phyloP scores from a whole-genome alignment of 2,113 vertebrate species.

The Hydrolagus affinis region DNA sequence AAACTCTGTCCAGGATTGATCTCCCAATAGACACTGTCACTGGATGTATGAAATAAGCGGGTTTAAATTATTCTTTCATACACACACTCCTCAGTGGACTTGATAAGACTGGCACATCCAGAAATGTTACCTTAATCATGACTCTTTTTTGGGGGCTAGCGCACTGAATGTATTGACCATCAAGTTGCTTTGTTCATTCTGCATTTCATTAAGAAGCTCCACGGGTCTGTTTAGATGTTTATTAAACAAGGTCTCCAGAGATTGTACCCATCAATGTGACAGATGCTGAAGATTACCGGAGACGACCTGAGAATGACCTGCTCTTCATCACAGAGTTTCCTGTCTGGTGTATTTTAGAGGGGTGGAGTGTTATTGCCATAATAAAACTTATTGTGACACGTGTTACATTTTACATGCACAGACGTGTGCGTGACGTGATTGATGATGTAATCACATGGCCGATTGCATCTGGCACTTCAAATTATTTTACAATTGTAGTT shows the following conservation, averaged over 20 bases:
- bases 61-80: background rate
- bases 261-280: slow-evolving; percentile 17
- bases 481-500: background rate
- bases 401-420: background rate
- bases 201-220: slow-evolving; percentile 16
- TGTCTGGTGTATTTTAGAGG: background rate
- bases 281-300: slow-evolving; percentile 22
- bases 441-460: background rate
- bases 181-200: background rate
- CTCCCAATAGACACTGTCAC: background rate
- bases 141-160: background rate
- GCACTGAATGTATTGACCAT: no score
- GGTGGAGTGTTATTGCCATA: background rate
- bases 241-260: slow-evolving; percentile 22
- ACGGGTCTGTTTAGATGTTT: slow-evolving; percentile 26
- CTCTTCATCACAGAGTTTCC: slow-evolving; percentile 19
- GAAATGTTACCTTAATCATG: background rate
- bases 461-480: background rate
- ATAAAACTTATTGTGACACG: background rate
- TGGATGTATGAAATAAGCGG: background rate
- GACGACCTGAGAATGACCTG: slow-evolving; percentile 18
- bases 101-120: background rate
- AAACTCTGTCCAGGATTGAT: no score
- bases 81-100: background rate
- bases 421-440: background rate